Base-by-base conservation (phyloP, 2,888 invertebrate genomes). In the Prosopocoilus inquinatus region DNA sequence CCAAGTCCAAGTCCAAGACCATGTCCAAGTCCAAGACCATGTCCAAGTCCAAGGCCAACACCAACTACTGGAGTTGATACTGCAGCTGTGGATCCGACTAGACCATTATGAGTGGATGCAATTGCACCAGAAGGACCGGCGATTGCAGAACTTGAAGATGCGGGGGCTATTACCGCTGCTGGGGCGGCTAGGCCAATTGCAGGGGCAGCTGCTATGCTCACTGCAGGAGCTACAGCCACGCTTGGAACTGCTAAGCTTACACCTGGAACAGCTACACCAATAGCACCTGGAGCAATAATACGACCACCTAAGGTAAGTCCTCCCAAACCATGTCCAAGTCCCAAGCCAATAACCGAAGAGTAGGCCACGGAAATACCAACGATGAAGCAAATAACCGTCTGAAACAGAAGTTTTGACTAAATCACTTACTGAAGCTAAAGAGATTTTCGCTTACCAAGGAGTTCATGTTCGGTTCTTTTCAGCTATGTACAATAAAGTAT, bases 71-170 rank as follows among this genome's bases (percentile, higher is more conserved):
- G 53, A 7, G 53, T 44, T 2, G 53, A 38, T 9, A 47, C 38
- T 43, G 51, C 20, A 20, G 51, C 48, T 28, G 57, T 53, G 16
- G 51, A 50, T 28, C 53, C 57, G 32, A 43, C 53, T 12, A 54
- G 8, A 9, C 47, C 54, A 28, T 38, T 50, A 13, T 50, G 43
- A 28, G 47, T 51, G 9, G 59, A 53, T 3, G 53, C 53, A 12
- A 59, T 44, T 11, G 56, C 43, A 39, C 59, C 59, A 28, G 59
- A 59, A 15, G 59, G 59, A 36, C 59, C 59, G 3, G 50, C 56
- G 43, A 59, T 59, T 9, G 55, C 41, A 8, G 58, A 52, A 4
- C 52, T 48, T 28, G 49, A 53, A 35, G 45, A 45, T 1, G 47
- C 53, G 3, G 56, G 43, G 9, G 47, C 53, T 11, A 47, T 48